Percentiles rank a stretch among this genome's conserved stretches.
These are phyloP conservation scores for Upupa epops DNA, from an alignment of 2,113 vertebrate genomes.

Conservation along the genomic window DNA sequence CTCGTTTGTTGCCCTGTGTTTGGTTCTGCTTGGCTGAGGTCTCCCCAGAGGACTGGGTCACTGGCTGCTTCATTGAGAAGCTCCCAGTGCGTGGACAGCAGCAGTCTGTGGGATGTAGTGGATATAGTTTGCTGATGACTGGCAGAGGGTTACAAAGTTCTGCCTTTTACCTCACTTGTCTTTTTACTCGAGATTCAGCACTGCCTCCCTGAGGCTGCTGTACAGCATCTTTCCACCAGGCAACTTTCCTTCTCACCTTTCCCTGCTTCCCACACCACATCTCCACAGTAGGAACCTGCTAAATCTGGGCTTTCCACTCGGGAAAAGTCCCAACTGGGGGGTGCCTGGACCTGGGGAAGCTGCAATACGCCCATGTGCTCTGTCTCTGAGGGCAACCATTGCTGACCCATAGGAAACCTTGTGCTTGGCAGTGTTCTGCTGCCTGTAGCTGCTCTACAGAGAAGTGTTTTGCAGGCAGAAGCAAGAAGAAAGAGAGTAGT, in stretches of 20 bases:
- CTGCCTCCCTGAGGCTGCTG: not conserved
- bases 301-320: not conserved
- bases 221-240: not conserved
- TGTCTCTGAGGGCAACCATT: not conserved
- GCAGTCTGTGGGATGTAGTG: not conserved
- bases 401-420: not conserved
- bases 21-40: not conserved
- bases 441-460: not conserved
- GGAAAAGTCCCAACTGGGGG: not conserved
- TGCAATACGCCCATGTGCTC: rapidly evolving
- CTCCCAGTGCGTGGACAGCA: not conserved
- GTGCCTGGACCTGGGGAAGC: not conserved
- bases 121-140: not conserved
- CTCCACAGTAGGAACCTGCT: not conserved
- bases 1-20: not conserved
- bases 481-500: not conserved
- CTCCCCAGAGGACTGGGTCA: not conserved
- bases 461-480: not conserved
- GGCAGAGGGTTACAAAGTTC: not conserved
- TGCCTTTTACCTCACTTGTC: not conserved
- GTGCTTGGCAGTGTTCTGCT: not conserved
- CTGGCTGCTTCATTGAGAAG: not conserved
- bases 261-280: not conserved
- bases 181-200: not conserved
- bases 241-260: not conserved